Percentiles rank a stretch among this genome's conserved stretches.
These are phyloP conservation scores for Dasysyrphus albostriatus DNA, from an alignment of 2,888 invertebrate species.

Conservation along the genomic window DNA sequence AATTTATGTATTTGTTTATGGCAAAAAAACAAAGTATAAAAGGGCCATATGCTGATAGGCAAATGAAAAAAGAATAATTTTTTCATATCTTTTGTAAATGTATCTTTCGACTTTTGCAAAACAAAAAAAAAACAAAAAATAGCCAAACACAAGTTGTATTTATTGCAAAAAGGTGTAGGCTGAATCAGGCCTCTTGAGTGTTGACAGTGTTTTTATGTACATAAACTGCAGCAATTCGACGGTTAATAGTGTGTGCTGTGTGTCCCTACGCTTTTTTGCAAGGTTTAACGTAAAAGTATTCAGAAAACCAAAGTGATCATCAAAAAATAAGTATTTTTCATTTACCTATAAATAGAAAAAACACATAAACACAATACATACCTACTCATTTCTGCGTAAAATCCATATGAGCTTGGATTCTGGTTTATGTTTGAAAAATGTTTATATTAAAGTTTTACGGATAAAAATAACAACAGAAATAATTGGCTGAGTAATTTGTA, in stretches of 20 bases:
- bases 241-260: background rate
- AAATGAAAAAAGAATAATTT: background rate
- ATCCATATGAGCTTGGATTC: background rate
- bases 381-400: background rate
- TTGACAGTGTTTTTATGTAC: too few species aligned
- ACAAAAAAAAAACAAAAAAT: background rate
- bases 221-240: background rate
- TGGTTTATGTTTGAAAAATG: conserved; percentile 42
- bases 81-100: background rate
- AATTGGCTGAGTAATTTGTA: conserved; percentile 45
- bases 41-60: too few species aligned
- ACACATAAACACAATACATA: background rate
- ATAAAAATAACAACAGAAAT: conserved; percentile 50
- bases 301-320: conserved; percentile 1
- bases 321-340: background rate
- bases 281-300: background rate
- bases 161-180: background rate
- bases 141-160: background rate
- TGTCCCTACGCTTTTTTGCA: background rate
- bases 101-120: background rate
- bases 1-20: background rate
- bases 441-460: conserved; percentile 49
- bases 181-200: background rate
- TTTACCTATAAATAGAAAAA: conserved; percentile 4
- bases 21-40: background rate